Conservation (phyloP, 1,140 invertebrate species). For the Lepidurus packardi region DNA sequence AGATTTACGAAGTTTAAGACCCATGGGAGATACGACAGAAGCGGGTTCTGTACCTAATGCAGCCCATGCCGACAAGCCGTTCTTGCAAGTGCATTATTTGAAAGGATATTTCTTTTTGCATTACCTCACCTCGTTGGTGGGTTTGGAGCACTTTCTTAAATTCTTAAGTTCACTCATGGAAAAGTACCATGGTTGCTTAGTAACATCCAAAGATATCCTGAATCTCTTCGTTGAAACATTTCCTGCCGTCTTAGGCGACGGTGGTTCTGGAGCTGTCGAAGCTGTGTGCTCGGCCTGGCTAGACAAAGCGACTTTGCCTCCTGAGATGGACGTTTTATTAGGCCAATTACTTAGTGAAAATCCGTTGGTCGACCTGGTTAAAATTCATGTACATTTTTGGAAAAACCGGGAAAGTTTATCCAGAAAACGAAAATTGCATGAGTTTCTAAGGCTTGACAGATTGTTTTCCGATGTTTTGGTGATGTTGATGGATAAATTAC, state of each 20-base stretch:
- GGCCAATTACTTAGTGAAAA: not conserved
- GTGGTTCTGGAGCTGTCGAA: not conserved
- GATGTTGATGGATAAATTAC: constrained; percentile 35
- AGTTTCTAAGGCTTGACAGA: not conserved
- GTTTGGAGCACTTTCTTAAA: constrained; percentile 40
- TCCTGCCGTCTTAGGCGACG: not conserved
- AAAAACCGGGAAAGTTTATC: not conserved
- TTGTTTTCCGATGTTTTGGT: constrained; percentile 31
- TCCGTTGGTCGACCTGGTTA: not conserved
- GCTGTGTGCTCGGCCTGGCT: not conserved
- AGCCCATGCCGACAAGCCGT: constrained; percentile 46
- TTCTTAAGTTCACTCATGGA: constrained; percentile 42
- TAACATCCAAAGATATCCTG: constrained; percentile 42
- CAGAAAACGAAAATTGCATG: constrained; percentile 22
- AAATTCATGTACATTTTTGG: not conserved
- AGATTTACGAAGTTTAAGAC: constrained; percentile 42
- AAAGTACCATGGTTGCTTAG: constrained; percentile 42
- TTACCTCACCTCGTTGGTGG: constrained; percentile 42
- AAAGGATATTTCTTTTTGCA: constrained; percentile 48
- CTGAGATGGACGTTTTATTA: not conserved
- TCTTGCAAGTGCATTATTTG: constrained; percentile 49
- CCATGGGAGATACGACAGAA: constrained; percentile 32
- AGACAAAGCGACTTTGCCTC: not conserved
- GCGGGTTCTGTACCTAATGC: constrained; percentile 46
- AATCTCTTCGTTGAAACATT: constrained; percentile 38